Evolutionary conservation across 53 echinoderm and acorn worm genomes (phyloP), one percentile per base, ranked within the genome.

Genomic region (Echinometra lucunter): DNA sequence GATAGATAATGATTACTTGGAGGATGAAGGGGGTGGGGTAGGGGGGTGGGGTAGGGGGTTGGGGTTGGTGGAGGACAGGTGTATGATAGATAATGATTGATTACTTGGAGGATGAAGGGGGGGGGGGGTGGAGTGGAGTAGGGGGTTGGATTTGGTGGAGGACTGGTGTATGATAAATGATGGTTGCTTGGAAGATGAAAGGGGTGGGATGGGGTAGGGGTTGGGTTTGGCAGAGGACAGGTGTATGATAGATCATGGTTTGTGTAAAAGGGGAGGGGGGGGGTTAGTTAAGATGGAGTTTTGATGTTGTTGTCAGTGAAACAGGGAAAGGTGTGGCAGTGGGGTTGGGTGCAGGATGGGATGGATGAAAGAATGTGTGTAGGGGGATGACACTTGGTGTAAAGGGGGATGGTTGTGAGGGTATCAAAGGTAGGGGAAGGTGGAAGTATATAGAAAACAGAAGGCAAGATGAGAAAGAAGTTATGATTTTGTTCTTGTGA

Each of bases 1-100:
- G 12, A 38, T n/a, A 55, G 92, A 30, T 53, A 75, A 45, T 94
- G 94, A 94, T 94, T 94, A 94, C 94, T 94, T n/a, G 60, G 38
- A 56, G 85, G 85, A 94, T 21, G 94, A 37, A 11, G 83, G 40
- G 58, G 82, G 82, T 17, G 93, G 60, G 57, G 45, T n/a, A 34
- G 38, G 28, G 34, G 85, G 85, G 28, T 15, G 66, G 35, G 42
- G 45, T 19, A 45, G 82, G 34, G 83, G 87, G 66, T 58, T 57
- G 81, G 45, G 91, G 42, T 66, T 17, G 80, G 56, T 45, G 1
- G 21, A 93, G 80, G 60, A 30, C 25, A 42, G 45, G 44, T 32
- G 53, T n/a, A 70, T 74, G 12, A 38, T n/a, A 55, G 92, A 30
- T 53, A 75, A 45, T 94, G 94, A 94, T 19, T 49, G 49, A 23